phyloP scores from a whole-genome alignment of 2,113 vertebrate genomes.

The Aptenodytes patagonicus region DNA sequence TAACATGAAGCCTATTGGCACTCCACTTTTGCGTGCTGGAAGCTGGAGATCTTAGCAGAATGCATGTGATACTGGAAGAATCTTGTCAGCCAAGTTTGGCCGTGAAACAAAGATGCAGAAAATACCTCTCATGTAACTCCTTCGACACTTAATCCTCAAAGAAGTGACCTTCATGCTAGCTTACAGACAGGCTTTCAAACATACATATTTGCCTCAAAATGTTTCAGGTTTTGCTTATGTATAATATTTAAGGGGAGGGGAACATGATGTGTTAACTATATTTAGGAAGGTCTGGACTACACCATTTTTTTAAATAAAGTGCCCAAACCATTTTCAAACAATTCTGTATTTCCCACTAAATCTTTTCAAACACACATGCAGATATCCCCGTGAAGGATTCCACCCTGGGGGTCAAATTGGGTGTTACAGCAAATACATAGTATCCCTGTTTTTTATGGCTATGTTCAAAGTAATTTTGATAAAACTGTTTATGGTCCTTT shows the following conservation, averaged over 20 bases:
- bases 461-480: neutral
- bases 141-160: neutral
- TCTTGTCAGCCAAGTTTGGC: neutral
- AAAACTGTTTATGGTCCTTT: neutral
- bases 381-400: neutral
- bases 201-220: neutral
- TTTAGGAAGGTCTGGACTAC: neutral
- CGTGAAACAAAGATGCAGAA: neutral
- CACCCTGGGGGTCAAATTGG: neutral
- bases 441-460: neutral
- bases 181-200: neutral
- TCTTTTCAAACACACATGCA: neutral
- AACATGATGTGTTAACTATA: neutral
- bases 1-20: neutral
- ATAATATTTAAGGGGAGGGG: neutral
- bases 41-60: neutral
- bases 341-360: neutral
- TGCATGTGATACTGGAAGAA: neutral
- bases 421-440: neutral
- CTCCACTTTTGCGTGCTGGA: neutral
- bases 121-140: neutral
- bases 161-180: neutral
- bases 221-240: neutral
- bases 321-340: neutral
- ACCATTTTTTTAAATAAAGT: neutral